A percentile compares a stretch with the other conserved stretches of the same genome.
phyloP scores from a whole-genome alignment of 2,888 invertebrate species.

The Caenorhabditis sinica region DNA sequence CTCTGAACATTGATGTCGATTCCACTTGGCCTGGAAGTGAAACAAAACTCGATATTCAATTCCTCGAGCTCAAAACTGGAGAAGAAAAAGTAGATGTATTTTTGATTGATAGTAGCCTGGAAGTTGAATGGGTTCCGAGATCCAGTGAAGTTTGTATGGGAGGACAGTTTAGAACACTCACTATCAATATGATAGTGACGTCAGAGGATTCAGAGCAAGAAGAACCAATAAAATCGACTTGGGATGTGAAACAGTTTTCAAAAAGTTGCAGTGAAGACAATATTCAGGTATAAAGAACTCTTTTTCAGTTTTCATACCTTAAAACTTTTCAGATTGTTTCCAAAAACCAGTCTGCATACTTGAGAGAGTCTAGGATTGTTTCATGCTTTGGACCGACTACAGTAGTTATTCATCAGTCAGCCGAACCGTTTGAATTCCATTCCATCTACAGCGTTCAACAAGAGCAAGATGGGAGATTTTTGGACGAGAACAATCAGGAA shows the following conservation, averaged over 20 bases:
- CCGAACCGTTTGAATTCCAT: slow-evolving; percentile 52
- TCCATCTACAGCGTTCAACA: slow-evolving; percentile 24
- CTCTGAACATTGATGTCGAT: slow-evolving; percentile 25
- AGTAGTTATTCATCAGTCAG: slow-evolving; percentile 47
- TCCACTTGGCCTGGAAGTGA: slow-evolving; percentile 53
- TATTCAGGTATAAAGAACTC: slow-evolving; percentile 47
- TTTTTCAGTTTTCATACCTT: not conserved
- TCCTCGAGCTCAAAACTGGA: slow-evolving; percentile 26
- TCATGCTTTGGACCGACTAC: slow-evolving; percentile 35
- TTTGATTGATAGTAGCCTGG: slow-evolving; percentile 24
- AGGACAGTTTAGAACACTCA: slow-evolving; percentile 31
- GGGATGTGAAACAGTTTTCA: slow-evolving; percentile 11
- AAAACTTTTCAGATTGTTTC: slow-evolving; percentile 16
- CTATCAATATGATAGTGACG: slow-evolving; percentile 45
- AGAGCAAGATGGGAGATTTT: slow-evolving; percentile 4
- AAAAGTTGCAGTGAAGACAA: slow-evolving; percentile 52
- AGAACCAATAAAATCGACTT: slow-evolving; percentile 5
- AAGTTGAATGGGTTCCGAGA: slow-evolving; percentile 47
- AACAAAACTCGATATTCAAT: slow-evolving; percentile 39
- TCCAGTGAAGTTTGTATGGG: slow-evolving; percentile 28
- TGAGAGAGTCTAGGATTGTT: not conserved
- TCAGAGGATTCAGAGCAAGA: slow-evolving; percentile 3
- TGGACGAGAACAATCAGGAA: slow-evolving; percentile 9
- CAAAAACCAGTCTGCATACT: slow-evolving; percentile 14
- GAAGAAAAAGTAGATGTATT: slow-evolving; percentile 36